Base-by-base conservation (phyloP, 37 sponge, comb jelly and placozoan genomes). In the Aphrocallistes beatrix region DNA sequence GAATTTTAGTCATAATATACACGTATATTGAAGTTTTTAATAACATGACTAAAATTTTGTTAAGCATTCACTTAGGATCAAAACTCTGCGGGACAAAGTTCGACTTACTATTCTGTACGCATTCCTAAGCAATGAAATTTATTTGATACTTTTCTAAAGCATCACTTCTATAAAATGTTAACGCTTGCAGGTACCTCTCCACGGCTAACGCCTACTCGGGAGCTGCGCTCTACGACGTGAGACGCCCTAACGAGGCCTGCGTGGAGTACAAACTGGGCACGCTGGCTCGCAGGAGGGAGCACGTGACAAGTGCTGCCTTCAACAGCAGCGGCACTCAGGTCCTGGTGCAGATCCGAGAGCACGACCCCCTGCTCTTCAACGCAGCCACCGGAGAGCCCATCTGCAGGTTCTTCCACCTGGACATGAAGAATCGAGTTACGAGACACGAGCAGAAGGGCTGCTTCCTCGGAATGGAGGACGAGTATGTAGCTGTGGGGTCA, bases 401-500 rank as follows among this genome's bases (percentile, higher is more conserved):
- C 38, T 84, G 85, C 1, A 25, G 37, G 69, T 86, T 50, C 84
- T 45, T 34, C 83, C 86, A 69, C 42, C 45, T 86, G 0, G 91
- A 91, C 17, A 38, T 42, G 81, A 47, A 45, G 50, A 51, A 23
- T 39, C 82, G 85, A 30, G 38, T n/a, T 48, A 88, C 86, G 82
- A 86, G 37, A 39, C 90, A 92, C 85, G 48, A 38, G 89, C 90
- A 92, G 85, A 87, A 88, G 13, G 93, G 90, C 51, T 92, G 90
- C 85, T 92, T 92, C 82, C 39, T 86, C n/a, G 93, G 90, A 32
- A 51, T 85, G 30, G 88, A 84, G 36, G 90, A 92, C 42, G 93
- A 92, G 93, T 92, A 81, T 81, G 93, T 92, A 0, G 93, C 85
- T 16, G 90, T 90, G 17, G 93, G 93, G 36, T 92, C 93, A 10